A percentile compares a stretch with the other conserved stretches of the same genome.
These are phyloP conservation scores for Triplophysa bombifrons DNA, from an alignment of 2,797 vertebrate genomes.

Conservation along the genomic window DNA sequence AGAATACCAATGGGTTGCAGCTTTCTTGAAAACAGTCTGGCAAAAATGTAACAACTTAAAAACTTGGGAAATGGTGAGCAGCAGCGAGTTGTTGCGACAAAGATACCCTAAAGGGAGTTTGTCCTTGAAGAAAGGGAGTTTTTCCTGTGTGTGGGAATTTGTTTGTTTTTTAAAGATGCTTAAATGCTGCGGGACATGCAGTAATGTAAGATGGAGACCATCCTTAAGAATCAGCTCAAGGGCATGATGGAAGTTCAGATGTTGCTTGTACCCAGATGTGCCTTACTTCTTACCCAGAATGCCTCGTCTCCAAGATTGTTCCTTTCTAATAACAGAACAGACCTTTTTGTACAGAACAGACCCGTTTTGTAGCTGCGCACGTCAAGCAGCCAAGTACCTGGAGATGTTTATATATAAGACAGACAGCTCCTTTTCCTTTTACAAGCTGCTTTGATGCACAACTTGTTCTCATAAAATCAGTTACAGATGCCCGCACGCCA, in stretches of 20 bases:
- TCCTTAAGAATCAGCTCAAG: not conserved
- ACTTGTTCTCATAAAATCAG: slow-evolving; percentile 7
- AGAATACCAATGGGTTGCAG: too few relatives aligned
- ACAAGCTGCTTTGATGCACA: slow-evolving; percentile 12
- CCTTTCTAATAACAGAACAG: not conserved
- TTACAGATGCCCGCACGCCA: not conserved
- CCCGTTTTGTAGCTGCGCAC: not conserved
- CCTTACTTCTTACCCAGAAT: not conserved
- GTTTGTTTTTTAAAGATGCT: slow-evolving; percentile 1
- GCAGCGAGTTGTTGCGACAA: not conserved
- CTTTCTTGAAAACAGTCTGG: not conserved
- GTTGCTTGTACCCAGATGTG: not conserved
- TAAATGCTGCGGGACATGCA: not conserved
- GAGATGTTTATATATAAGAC: slow-evolving; percentile 3
- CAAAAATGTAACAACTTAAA: not conserved
- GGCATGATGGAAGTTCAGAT: not conserved
- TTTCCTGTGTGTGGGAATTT: slow-evolving; percentile 22
- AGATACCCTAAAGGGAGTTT: slow-evolving; percentile 22
- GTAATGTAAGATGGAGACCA: not conserved
- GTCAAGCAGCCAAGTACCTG: not conserved
- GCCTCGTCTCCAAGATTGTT: not conserved
- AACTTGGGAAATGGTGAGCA: not conserved
- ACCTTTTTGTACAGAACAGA: too few relatives aligned
- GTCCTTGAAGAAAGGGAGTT: slow-evolving; percentile 5
- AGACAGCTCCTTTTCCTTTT: slow-evolving; percentile 1